Evolutionary conservation across 2,888 invertebrate species (phyloP), one percentile per base, ranked within the genome.

Genomic region (Sminthurides aquaticus): DNA sequence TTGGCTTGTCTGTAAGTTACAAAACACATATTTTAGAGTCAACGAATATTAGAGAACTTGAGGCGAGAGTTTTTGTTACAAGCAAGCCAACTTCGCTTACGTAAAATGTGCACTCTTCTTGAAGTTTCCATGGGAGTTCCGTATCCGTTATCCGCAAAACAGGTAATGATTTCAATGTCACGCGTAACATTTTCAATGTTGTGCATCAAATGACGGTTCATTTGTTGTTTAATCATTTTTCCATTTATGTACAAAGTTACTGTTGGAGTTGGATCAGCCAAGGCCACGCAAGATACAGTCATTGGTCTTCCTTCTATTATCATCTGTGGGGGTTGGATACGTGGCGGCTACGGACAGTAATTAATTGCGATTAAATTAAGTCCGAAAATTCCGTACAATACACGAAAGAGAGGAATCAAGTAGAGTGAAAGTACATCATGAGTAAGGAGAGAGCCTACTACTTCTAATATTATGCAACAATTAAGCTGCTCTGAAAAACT

Each of bases 111-210:
- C 66, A 91, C 87, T 77, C 86, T 86, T 71, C 87, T 82, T 0
- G 89, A 87, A 0, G 90, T 87, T 78, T 91, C 90, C 87, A 90
- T 90, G 1, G 91, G 90, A 0, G 89, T 88, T 0, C 91, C 91
- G 76, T 89, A 90, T 1, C 90, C 91, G 76, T 91, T 91, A 80
- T 91, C 90, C 0, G 90, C 91, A 79, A 90, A 90, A 78, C 91
- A 91, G 0, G 90, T 88, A 69, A 91, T 87, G 78, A 89, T 87
- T 76, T 89, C 86, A 90, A 90, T 90, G 78, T 90, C 89, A 1
- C 87, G 82, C 0, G 89, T 89, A 15, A 91, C 87, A 78, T 91
- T 91, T 77, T 89, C 87, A 67, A 90, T 86, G n/a, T 88, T 87
- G 0, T 90, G 89, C 52, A 91, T 90, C 88, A 91, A 88, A 78